Percentiles rank a stretch among this genome's conserved stretches.
Evolutionary conservation across 2,888 invertebrate genomes (phyloP).

Genomic region (Phyllotreta cruciferae): DNA sequence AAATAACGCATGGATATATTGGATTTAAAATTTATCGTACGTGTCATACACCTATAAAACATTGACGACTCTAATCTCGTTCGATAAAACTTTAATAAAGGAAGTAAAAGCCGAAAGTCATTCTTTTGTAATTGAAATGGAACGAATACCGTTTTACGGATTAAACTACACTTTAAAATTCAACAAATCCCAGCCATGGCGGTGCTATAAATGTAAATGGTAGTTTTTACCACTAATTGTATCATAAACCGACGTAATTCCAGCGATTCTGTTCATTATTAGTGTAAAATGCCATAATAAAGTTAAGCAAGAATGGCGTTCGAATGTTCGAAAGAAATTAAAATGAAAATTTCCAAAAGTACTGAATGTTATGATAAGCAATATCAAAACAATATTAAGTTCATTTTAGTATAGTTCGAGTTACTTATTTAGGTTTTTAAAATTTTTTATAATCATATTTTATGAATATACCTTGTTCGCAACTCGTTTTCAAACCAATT

Average conservation of each 20-base stretch:
- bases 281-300: constrained; percentile 16
- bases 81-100: constrained; percentile 18
- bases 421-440: no score
- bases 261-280: constrained; percentile 23
- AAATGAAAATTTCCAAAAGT: no score
- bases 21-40: neutral
- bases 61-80: neutral
- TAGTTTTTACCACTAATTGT: constrained; percentile 32
- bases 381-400: no score
- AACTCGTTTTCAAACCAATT: no score
- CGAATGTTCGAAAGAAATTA: neutral
- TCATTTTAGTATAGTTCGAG: no score
- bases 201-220: constrained; percentile 23
- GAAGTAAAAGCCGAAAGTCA: constrained; percentile 6
- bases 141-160: constrained; percentile 27
- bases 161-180: constrained; percentile 26
- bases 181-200: constrained; percentile 20
- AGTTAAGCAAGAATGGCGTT: constrained; percentile 13
- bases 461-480: no score
- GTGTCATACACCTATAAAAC: neutral
- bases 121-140: constrained; percentile 25
- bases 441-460: no score
- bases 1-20: no score
- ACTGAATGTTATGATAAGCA: no score
- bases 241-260: constrained; percentile 25